phyloP scores from a whole-genome alignment of 2,888 invertebrate genomes.

The Tinea trinotella region DNA sequence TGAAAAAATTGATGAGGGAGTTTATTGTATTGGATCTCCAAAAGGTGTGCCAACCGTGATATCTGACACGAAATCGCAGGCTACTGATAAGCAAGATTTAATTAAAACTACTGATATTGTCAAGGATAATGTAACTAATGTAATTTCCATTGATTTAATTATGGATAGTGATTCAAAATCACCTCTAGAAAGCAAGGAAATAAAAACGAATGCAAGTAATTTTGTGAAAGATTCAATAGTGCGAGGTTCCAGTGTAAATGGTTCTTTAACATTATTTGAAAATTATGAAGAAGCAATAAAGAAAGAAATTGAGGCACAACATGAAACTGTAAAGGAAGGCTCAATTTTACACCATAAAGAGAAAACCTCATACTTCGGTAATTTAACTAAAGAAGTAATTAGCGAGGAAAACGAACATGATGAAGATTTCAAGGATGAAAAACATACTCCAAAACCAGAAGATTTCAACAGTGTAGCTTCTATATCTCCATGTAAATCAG shows the following conservation, averaged over 20 bases:
- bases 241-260: neutral
- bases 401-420: neutral
- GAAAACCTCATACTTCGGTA: neutral
- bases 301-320: neutral
- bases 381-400: neutral
- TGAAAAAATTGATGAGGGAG: too few species aligned
- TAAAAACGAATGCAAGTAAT: constrained; percentile 22
- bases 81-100: too few species aligned
- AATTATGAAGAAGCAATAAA: neutral
- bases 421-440: neutral
- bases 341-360: constrained; percentile 1
- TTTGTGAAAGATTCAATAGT: constrained; percentile 25
- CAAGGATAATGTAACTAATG: constrained; percentile 22
- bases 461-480: neutral
- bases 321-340: neutral
- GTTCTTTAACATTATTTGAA: constrained; percentile 1
- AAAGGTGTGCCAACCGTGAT: too few species aligned
- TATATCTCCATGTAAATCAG: neutral
- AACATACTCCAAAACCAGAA: neutral
- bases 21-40: too few species aligned
- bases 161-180: constrained; percentile 29
- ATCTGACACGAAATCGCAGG: too few species aligned
- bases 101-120: too few species aligned
- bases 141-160: constrained; percentile 17
- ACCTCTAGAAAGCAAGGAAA: constrained; percentile 6